Conservation (phyloP, 2,113 vertebrate genomes). For the Etia nguti region DNA sequence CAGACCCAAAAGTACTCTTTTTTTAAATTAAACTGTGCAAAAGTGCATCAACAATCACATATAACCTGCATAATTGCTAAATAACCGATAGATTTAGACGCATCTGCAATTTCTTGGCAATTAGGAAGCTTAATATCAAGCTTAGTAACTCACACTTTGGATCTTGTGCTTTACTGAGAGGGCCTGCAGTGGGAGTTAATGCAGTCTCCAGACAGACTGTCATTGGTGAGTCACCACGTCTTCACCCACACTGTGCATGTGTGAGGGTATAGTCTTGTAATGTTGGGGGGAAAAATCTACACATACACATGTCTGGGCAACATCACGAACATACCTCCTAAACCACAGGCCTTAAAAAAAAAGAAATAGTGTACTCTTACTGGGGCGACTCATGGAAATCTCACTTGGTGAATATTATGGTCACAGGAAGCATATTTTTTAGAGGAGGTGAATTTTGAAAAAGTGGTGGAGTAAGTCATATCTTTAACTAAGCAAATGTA, state of each 20-base stretch:
- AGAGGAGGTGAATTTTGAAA: neutral
- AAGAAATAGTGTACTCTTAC: neutral
- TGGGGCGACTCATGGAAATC: neutral
- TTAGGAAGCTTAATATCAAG: neutral
- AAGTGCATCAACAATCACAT: neutral
- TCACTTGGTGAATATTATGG: neutral
- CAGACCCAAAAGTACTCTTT: neutral
- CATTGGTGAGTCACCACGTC: neutral
- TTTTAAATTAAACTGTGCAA: neutral
- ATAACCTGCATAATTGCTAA: neutral
- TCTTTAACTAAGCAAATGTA: too few relatives aligned
- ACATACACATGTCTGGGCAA: neutral
- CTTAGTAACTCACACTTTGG: neutral
- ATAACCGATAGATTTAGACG: neutral
- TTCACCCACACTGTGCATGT: neutral
- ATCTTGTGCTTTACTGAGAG: neutral
- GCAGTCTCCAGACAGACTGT: neutral
- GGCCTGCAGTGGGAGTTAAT: neutral
- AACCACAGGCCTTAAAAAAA: too few relatives aligned
- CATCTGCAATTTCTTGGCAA: neutral
- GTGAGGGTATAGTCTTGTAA: neutral
- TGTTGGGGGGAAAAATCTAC: neutral
- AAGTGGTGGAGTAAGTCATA: too few relatives aligned
- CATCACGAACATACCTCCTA: neutral
- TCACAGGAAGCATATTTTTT: neutral